Percentiles rank a stretch among this genome's conserved stretches.
These are phyloP conservation scores for Melanotaenia pygmaea DNA, from an alignment of 2,797 vertebrate genomes.

Conservation along the genomic window DNA sequence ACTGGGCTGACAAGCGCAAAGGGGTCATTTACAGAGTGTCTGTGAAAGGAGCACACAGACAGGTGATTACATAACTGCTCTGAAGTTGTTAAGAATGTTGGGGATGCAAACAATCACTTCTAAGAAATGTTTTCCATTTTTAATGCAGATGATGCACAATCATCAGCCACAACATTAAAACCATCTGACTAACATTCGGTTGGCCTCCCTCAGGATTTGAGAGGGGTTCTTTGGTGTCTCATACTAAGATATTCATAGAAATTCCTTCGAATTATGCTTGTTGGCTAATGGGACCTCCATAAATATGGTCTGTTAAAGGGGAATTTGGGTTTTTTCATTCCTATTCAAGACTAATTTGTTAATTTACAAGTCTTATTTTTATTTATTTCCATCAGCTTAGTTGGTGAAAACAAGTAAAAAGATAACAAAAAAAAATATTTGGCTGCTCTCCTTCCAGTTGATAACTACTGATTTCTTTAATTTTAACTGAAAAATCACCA, in stretches of 20 bases:
- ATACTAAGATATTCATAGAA: neutral
- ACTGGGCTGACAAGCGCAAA: constrained; percentile 88
- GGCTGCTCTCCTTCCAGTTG: too few relatives aligned
- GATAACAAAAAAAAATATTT: too few relatives aligned
- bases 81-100: neutral
- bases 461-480: neutral
- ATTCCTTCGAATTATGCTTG: neutral
- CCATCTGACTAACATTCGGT: neutral
- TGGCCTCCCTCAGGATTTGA: neutral
- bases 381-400: neutral
- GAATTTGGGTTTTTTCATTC: neutral
- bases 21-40: constrained; percentile 87
- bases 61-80: constrained; percentile 79
- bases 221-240: neutral
- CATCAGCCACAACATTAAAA: neutral
- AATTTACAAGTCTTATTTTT: neutral
- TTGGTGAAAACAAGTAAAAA: neutral
- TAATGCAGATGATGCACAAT: neutral
- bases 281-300: neutral
- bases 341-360: neutral
- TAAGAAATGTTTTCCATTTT: neutral
- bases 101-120: neutral
- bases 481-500: neutral
- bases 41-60: constrained; percentile 83
- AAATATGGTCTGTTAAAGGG: too few relatives aligned